A percentile compares a stretch with the other conserved stretches of the same genome.
Conservation (phyloP, 2,888 invertebrate genomes). For the Platerodrilus igneus region DNA sequence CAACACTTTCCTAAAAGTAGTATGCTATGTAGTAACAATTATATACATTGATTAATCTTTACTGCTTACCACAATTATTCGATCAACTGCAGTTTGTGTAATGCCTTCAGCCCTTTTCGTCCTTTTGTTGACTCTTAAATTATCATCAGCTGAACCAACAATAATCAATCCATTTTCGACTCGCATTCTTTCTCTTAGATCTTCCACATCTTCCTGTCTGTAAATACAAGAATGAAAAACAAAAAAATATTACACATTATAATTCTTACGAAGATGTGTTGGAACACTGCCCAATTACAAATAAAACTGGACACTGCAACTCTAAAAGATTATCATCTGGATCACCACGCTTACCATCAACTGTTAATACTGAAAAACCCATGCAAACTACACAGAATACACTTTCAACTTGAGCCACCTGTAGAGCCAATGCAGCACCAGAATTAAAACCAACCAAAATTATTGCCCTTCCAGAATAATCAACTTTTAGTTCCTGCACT, state of each 20-base stretch:
- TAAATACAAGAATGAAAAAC: conserved; percentile 35
- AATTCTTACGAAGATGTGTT: conserved; percentile 55
- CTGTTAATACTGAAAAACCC: conserved; percentile 71
- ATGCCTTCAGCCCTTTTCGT: conserved; percentile 70
- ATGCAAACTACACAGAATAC: conserved; percentile 71
- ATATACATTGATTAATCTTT: too few relatives aligned
- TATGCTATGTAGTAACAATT: conserved; percentile 4
- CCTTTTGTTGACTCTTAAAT: conserved; percentile 62
- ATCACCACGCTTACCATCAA: conserved; percentile 66
- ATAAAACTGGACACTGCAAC: conserved; percentile 67
- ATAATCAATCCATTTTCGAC: conserved; percentile 72
- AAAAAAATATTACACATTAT: too few relatives aligned
- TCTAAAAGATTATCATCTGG: conserved; percentile 73
- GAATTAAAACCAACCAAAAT: conserved; percentile 74
- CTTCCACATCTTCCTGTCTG: conserved; percentile 72
- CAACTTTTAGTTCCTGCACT: conserved; percentile 64
- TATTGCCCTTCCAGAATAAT: conserved; percentile 64
- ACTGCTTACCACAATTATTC: conserved; percentile 61
- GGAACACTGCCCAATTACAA: conserved; percentile 74
- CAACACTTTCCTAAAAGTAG: conserved; percentile 56
- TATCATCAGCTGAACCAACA: conserved; percentile 75
- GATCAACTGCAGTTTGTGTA: conserved; percentile 75
- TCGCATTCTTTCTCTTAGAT: conserved; percentile 68
- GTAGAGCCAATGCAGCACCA: conserved; percentile 70
- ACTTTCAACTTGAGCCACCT: conserved; percentile 67